phyloP scores from a whole-genome alignment of 2,888 invertebrate species.

The Adelognathus sp. region DNA sequence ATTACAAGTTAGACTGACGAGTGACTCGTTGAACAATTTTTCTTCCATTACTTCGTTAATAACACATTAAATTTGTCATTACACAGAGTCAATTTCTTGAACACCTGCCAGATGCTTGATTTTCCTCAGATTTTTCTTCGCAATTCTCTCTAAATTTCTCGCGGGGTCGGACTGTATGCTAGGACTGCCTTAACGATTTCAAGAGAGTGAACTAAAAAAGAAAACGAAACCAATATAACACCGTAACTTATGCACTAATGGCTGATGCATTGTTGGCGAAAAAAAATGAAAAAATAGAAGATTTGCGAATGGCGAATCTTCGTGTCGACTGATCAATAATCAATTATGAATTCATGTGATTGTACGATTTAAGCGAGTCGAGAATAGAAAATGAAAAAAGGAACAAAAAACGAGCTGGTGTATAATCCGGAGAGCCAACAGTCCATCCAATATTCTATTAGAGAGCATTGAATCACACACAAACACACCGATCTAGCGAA shows the following conservation, averaged over 20 bases:
- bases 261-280: slow-evolving; percentile 37
- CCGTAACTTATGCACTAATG: slow-evolving; percentile 38
- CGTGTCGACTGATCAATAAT: slow-evolving; percentile 28
- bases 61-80: no score
- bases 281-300: neutral
- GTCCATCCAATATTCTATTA: neutral
- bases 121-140: no score
- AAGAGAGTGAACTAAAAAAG: neutral
- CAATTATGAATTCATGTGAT: slow-evolving; percentile 36
- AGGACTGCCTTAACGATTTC: no score
- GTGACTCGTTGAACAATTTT: no score
- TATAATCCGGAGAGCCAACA: slow-evolving; percentile 14
- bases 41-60: no score
- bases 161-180: no score
- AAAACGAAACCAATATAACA: neutral
- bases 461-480: neutral
- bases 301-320: slow-evolving; percentile 7
- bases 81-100: no score
- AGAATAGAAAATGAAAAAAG: neutral
- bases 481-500: slow-evolving; percentile 14
- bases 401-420: neutral
- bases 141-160: no score
- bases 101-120: no score
- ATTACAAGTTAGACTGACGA: no score
- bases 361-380: slow-evolving; percentile 29